A percentile compares a stretch with the other conserved stretches of the same genome.
Conservation (phyloP, 2,797 vertebrate species). For the Calcarius lapponicus region DNA sequence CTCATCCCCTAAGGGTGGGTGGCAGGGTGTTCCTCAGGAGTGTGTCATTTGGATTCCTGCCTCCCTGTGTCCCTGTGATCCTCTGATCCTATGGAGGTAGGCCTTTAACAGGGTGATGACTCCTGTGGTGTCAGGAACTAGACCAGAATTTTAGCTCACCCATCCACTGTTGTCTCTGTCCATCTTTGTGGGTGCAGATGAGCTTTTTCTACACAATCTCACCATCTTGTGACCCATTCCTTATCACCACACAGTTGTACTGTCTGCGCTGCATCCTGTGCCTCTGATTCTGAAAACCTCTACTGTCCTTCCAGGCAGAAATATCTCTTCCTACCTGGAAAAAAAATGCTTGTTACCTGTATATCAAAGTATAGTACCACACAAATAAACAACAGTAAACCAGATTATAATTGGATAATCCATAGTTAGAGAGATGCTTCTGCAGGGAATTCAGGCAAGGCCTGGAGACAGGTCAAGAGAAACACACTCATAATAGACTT, state of each 20-base stretch:
- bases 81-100: background rate
- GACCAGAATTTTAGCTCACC: background rate
- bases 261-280: background rate
- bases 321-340: background rate
- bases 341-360: background rate
- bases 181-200: background rate
- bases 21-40: accelerated
- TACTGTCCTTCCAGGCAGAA: background rate
- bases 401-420: background rate
- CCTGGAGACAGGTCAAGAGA: background rate
- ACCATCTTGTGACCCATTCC: background rate
- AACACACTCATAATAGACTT: background rate
- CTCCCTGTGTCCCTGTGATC: background rate
- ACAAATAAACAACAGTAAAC: background rate
- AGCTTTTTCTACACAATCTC: background rate
- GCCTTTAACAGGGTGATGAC: background rate
- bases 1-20: background rate
- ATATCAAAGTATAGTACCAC: background rate
- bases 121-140: background rate
- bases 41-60: background rate
- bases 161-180: background rate
- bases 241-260: accelerated
- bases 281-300: background rate
- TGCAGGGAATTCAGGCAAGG: background rate
- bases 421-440: background rate